These are phyloP conservation scores for Cochlearius cochlearius DNA, from an alignment of 2,113 vertebrate species.

Conservation along the genomic window DNA sequence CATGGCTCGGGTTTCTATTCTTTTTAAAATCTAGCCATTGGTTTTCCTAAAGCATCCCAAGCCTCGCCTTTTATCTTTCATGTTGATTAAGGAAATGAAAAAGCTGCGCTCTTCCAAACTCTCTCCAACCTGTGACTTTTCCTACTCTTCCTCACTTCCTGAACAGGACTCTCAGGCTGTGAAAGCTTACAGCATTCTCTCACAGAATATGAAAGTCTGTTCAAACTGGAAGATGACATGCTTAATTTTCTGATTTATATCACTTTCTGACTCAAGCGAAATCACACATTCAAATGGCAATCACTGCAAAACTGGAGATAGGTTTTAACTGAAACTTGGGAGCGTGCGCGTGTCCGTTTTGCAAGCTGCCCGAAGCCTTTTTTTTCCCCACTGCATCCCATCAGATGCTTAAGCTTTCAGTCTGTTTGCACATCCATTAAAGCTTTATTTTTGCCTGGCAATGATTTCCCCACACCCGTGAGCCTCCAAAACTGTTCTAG, in stretches of 20 bases:
- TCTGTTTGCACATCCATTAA: neutral
- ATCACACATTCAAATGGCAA: conserved; percentile 39
- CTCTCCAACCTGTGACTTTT: neutral
- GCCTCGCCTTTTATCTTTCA: neutral
- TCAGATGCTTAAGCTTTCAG: neutral
- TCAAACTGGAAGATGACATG: neutral
- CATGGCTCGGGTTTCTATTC: rapidly evolving
- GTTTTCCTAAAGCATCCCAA: neutral
- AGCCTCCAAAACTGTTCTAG: neutral
- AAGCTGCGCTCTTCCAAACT: neutral
- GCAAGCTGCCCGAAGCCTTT: neutral
- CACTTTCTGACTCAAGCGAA: neutral
- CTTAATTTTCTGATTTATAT: conserved; percentile 14
- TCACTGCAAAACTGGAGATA: neutral
- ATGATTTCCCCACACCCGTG: neutral
- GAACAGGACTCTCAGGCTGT: neutral
- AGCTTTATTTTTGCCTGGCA: neutral
- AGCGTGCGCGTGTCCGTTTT: neutral
- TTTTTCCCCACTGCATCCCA: neutral
- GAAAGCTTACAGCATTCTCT: neutral
- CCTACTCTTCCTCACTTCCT: neutral
- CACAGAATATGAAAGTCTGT: neutral
- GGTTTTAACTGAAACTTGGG: neutral
- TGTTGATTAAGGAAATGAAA: neutral
- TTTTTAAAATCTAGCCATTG: neutral